Percentiles rank a stretch among this genome's conserved stretches.
These are phyloP conservation scores for Charina bottae DNA, from an alignment of 2,113 vertebrate genomes.

Conservation along the genomic window DNA sequence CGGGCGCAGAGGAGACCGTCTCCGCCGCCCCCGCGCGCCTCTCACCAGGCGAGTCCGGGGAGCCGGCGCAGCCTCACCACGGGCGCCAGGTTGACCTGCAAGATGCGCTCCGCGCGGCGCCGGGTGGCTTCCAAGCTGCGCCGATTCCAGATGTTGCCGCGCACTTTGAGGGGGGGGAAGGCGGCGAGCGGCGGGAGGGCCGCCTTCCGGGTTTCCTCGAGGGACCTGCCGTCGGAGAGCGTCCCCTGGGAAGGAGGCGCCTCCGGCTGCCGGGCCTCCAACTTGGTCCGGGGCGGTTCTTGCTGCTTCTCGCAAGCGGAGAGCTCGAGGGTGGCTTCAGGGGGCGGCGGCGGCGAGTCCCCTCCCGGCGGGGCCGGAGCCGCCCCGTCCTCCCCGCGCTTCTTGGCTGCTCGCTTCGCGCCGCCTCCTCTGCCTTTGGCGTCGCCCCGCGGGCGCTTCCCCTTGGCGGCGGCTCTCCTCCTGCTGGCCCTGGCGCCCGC, in stretches of 20 bases:
- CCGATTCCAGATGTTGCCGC: conserved; percentile 73
- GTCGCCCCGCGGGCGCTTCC: conserved; percentile 42
- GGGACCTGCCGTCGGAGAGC: conserved; percentile 62
- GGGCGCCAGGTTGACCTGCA: conserved; percentile 76
- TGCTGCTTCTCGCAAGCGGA: too few relatives aligned
- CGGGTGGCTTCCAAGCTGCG: conserved; percentile 71
- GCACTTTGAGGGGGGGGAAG: conserved; percentile 76
- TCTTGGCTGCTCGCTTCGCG: conserved; percentile 7
- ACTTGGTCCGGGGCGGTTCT: neutral
- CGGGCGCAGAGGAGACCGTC: too few relatives aligned
- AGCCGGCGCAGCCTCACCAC: conserved; percentile 76
- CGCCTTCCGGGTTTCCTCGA: conserved; percentile 77
- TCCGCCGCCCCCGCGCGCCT: too few relatives aligned
- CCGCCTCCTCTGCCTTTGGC: neutral
- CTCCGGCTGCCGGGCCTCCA: neutral
- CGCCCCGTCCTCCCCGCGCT: neutral
- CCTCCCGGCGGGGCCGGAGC: neutral
- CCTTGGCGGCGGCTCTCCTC: conserved; percentile 55
- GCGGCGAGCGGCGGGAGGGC: conserved; percentile 70
- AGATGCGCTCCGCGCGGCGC: conserved; percentile 68
- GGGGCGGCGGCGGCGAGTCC: neutral
- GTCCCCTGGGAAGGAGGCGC: neutral
- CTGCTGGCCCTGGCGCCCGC: neutral
- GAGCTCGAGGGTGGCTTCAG: neutral
- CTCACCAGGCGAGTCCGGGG: conserved; percentile 66